Evolutionary conservation across 2,888 invertebrate species (phyloP), one percentile per base, ranked within the genome.

Genomic region (Drosophila borborema): DNA sequence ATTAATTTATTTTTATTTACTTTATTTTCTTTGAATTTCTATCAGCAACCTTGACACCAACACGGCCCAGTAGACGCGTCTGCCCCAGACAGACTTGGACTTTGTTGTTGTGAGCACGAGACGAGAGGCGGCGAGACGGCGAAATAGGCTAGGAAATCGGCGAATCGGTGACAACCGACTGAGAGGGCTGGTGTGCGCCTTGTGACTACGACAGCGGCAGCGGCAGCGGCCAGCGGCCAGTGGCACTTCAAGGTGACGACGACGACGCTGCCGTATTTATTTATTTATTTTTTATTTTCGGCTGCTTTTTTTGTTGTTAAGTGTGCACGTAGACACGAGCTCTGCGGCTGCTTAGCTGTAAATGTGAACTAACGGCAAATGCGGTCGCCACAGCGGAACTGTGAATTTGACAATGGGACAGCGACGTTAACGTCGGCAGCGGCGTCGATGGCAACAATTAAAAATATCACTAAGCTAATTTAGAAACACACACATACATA

Each of bases 391-490:
- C 65, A 63, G 65, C 75, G 78, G 74, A 83, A 82, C 68, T 74
- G 55, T 82, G 66, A 70, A 80, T 81, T 83, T 71, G 68, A 71
- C 81, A 77, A 67, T 68, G 70, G 38, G 61, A 20, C 48, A 46
- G 61, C 31, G 49, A 49, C 49, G 49, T n/a, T 1, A n/a, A n/a
- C 63, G 12, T 46, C 75, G 56, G 46, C 48, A 49, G 31, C 53
- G 20, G 59, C 72, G 45, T 38, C 55, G 55, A 34, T 20, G 58
- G 58, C 45, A 53, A 79, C 80, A 85, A 90, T 86, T 86, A 88
- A 74, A 86, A 86, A 86, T 89, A 86, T 82, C 86, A 82, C 82
- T 68, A 74, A 83, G 79, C 87, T 89, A 86, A 85, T 81, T 78
- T 62, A 77, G 55, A 64, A 62, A 65, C 67, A 73, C 48, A 71